Evolutionary conservation across 2,888 invertebrate species (phyloP).

Genomic region (Lasioglossum morio): DNA sequence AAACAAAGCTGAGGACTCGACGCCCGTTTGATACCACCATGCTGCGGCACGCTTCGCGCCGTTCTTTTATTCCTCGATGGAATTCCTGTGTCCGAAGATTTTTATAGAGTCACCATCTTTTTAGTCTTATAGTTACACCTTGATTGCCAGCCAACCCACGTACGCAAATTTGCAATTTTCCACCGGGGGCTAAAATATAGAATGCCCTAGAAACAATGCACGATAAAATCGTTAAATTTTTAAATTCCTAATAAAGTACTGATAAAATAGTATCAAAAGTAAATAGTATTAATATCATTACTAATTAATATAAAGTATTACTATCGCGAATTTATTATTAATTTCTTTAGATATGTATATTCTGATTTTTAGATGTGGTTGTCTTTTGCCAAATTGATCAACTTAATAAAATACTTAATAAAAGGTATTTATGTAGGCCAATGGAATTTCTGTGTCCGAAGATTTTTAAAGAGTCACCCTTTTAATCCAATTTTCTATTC

Average conservation of each 20-base stretch:
- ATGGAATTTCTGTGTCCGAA: neutral
- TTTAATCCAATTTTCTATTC: neutral
- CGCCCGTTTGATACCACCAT: conserved; percentile 3
- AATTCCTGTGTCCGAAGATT: neutral
- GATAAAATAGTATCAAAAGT: neutral
- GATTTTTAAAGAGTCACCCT: neutral
- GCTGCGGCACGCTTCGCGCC: neutral
- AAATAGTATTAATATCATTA: neutral
- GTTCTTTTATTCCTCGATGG: conserved; percentile 4
- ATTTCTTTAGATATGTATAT: neutral
- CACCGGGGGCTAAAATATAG: neutral
- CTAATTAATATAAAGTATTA: neutral
- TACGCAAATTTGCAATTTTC: neutral
- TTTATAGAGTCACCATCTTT: neutral
- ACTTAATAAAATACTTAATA: no score
- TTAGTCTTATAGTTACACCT: neutral
- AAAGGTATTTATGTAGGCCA: no score
- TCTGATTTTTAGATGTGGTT: neutral
- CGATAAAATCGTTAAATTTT: neutral
- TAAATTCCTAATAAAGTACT: neutral
- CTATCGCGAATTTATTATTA: neutral
- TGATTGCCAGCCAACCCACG: neutral
- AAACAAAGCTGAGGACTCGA: conserved; percentile 17
- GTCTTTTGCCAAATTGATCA: neutral
- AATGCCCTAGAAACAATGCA: neutral